Conservation (phyloP, 2,113 vertebrate species). For the Formicarius rufipectus region DNA sequence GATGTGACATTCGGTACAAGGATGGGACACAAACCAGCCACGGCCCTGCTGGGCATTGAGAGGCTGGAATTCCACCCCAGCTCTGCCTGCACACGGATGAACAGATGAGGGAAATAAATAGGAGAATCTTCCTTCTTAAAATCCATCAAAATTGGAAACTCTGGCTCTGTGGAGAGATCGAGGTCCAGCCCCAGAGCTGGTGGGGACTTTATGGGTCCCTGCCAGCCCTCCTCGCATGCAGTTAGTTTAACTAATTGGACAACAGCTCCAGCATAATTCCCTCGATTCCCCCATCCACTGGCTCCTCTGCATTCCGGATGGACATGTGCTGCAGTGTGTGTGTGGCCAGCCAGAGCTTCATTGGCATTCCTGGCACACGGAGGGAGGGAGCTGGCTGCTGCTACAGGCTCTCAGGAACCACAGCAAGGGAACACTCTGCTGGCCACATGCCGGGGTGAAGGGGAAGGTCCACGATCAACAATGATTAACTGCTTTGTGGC, state of each 20-base stretch:
- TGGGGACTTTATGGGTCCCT: background rate
- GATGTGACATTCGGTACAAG: fast-evolving
- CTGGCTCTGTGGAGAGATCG: fast-evolving
- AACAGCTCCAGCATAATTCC: background rate
- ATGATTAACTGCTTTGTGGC: background rate
- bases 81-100: fast-evolving
- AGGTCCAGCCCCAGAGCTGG: fast-evolving
- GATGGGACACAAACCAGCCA: background rate
- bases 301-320: background rate
- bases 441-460: fast-evolving
- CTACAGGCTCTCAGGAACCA: background rate
- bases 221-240: background rate
- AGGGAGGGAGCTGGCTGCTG: background rate
- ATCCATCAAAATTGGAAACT: fast-evolving
- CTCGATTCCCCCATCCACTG: background rate
- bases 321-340: background rate
- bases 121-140: background rate
- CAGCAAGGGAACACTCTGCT: background rate
- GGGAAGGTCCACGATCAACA: background rate
- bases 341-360: background rate
- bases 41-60: fast-evolving
- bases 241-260: constrained; percentile 22
- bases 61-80: fast-evolving
- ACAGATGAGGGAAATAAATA: fast-evolving
- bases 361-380: constrained; percentile 62